phyloP scores from a whole-genome alignment of 2,888 invertebrate species.

The Pyrrhosoma nymphula region DNA sequence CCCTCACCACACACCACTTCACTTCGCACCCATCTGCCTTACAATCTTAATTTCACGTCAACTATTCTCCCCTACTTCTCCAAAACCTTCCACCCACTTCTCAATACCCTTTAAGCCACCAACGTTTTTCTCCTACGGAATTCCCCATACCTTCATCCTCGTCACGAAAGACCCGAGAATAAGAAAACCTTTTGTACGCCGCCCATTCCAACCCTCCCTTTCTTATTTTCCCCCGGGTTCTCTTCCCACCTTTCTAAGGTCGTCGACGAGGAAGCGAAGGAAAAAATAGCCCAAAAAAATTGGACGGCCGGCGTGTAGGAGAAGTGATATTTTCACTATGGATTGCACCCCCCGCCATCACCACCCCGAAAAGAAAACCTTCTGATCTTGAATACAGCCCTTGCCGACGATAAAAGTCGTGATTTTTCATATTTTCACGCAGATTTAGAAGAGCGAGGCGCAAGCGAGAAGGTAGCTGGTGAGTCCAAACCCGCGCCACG shows the following conservation, averaged over 20 bases:
- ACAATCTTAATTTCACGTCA: not conserved
- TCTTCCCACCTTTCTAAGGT: not conserved
- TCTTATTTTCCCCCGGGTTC: not conserved
- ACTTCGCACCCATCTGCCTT: not conserved
- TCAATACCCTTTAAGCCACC: not conserved
- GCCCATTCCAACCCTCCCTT: not conserved
- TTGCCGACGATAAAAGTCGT: not conserved
- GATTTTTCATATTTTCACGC: not conserved
- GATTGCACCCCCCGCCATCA: not conserved
- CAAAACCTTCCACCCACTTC: not conserved
- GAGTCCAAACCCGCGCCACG: not conserved
- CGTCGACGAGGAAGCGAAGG: not conserved
- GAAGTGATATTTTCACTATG: not conserved
- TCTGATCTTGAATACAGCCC: not conserved
- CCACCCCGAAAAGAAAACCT: not conserved
- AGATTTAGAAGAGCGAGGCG: not conserved
- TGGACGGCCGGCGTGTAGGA: not conserved
- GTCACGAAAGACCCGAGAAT: conserved; percentile 19
- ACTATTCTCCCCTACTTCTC: not conserved
- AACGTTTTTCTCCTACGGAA: not conserved
- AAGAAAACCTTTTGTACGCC: not conserved
- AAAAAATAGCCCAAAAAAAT: not conserved
- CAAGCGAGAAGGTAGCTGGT: not conserved
- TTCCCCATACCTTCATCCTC: not conserved
- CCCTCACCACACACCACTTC: not conserved